Evolutionary conservation across 2,797 vertebrate species (phyloP).

Genomic region (Ispidina lecontei): DNA sequence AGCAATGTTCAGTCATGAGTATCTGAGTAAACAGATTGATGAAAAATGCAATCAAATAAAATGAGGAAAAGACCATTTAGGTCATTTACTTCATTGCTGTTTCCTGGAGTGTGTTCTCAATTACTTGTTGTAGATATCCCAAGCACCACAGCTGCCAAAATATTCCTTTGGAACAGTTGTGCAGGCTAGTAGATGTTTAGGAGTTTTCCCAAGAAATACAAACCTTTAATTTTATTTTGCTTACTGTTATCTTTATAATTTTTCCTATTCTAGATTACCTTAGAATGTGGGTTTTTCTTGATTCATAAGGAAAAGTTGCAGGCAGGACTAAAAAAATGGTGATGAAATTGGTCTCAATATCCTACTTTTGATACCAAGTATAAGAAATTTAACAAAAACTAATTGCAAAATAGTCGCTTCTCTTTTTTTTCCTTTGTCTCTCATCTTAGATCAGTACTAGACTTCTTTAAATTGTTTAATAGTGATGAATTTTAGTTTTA

Average conservation of each 20-base stretch:
- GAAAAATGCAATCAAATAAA: constrained; percentile 7
- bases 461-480: neutral
- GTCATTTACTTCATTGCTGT: neutral
- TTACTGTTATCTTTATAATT: neutral
- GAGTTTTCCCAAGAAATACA: neutral
- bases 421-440: neutral
- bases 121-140: neutral
- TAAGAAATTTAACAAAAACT: neutral
- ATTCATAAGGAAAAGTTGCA: neutral
- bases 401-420: neutral
- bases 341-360: neutral
- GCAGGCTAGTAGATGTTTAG: neutral
- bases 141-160: neutral
- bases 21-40: constrained; percentile 42
- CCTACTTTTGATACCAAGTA: neutral
- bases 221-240: neutral
- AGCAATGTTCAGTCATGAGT: neutral
- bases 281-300: neutral
- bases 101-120: neutral
- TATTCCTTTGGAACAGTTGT: neutral
- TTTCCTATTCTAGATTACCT: neutral
- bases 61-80: neutral
- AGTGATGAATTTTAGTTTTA: neutral
- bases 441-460: neutral
- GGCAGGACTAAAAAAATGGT: neutral